Conservation (phyloP, 2,797 vertebrate species). For the Amphiprion clarkii region DNA sequence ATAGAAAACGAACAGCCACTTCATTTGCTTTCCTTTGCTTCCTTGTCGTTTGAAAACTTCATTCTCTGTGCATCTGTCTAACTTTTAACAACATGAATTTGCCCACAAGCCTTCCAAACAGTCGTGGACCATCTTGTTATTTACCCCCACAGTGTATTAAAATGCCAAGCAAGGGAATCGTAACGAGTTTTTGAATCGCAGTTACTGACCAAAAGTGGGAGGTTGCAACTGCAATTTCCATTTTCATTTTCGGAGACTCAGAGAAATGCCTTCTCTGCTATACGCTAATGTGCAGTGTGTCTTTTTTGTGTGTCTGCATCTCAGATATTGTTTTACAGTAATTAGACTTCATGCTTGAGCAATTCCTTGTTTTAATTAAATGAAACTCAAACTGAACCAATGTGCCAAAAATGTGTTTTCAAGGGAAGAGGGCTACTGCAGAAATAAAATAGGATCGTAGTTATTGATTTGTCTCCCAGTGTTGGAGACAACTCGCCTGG, state of each 20-base stretch:
- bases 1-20: conserved; percentile 18
- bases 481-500: conserved; percentile 55
- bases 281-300: conserved; percentile 43
- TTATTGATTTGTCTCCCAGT: conserved; percentile 70
- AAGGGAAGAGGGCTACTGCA: conserved; percentile 21
- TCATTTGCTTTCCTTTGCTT: conserved; percentile 59
- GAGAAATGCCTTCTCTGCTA: conserved; percentile 59
- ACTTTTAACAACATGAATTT: conserved; percentile 55
- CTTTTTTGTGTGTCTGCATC: conserved; percentile 40
- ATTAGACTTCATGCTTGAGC: conserved; percentile 69
- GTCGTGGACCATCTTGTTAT: conserved; percentile 55
- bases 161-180: conserved; percentile 73
- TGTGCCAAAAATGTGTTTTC: conserved; percentile 56
- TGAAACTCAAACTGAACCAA: conserved; percentile 52
- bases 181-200: conserved; percentile 76
- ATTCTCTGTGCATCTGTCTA: conserved; percentile 39
- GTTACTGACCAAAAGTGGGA: conserved; percentile 70
- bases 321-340: conserved; percentile 76
- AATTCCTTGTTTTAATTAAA: conserved; percentile 71
- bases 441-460: conserved; percentile 54
- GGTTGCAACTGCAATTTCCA: conserved; percentile 69
- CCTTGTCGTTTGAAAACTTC: conserved; percentile 50
- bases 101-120: conserved; percentile 61
- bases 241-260: conserved; percentile 65
- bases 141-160: conserved; percentile 73